Evolutionary conservation across 2,113 vertebrate genomes (phyloP), one percentile per base, ranked within the genome.

Genomic region (Notothenia rossii): DNA sequence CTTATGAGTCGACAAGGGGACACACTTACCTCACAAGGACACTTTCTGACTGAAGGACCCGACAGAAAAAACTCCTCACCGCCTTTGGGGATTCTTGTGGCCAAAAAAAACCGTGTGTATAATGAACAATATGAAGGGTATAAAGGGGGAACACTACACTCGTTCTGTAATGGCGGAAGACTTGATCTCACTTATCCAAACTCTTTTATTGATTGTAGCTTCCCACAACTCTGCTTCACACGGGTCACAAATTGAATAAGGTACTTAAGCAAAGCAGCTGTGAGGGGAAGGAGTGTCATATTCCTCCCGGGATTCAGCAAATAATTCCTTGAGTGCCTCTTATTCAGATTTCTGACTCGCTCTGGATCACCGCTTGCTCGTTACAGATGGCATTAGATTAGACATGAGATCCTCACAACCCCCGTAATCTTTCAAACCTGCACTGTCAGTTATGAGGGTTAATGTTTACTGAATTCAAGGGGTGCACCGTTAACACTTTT

Each of bases 401-500:
- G 65, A 46, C 54, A 59, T 1, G 15, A 72, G 50, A 59, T 77
- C 75, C 56, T 56, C 65, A 40, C 40, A 25, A 67, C 71, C 33
- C 71, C 33, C 22, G 59, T 33, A 55, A 78, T 67, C 88, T 93
- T 87, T 81, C 79, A 81, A 86, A 83, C 66, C 84, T 94, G 87
- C 94, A 92, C 93, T 84, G 86, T 93, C 89, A 88, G 89, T 93
- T 93, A 69, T 90, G 86, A 87, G 82, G 90, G 92, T 81, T 95
- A 93, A 95, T 89, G 95, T 96, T 96, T 94, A 95, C 95, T 94
- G 90, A 90, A 86, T 63, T 73, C 65, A 81, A 90, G 84, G 83
- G 94, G 90, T 94, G 92, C 94, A 94, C 93, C 94, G 90, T 95
- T 95, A 90, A 93, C 91, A 80, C 91, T 94, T 93, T 82, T 88